Conservation (phyloP, 2,113 vertebrate genomes). For the Seriola rivoliana region DNA sequence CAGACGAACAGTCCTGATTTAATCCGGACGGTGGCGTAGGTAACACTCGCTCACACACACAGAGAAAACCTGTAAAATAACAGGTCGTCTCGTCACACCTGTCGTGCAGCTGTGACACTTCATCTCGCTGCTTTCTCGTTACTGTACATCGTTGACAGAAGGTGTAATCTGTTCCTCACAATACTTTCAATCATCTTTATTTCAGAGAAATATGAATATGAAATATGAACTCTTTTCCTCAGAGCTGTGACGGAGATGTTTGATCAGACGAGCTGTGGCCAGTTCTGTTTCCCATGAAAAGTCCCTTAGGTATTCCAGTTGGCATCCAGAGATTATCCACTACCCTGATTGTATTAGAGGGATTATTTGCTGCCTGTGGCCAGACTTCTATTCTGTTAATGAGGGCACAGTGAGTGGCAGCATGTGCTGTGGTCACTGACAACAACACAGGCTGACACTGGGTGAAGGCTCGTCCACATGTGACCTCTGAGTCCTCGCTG, state of each 20-base stretch:
- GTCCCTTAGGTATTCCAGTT: constrained; percentile 37
- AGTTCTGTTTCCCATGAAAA: constrained; percentile 27
- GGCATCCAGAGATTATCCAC: constrained; percentile 69
- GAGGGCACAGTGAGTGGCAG: constrained; percentile 18
- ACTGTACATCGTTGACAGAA: too few species aligned
- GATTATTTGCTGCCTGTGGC: constrained; percentile 66
- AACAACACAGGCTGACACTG: background rate
- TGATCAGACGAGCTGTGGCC: background rate
- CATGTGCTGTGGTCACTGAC: constrained; percentile 3
- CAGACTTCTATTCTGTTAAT: constrained; percentile 34
- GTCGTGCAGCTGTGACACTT: too few species aligned
- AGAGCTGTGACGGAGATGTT: background rate
- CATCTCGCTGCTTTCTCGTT: too few species aligned
- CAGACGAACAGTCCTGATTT: background rate
- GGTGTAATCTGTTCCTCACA: too few species aligned
- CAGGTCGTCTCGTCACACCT: too few species aligned
- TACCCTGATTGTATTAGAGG: constrained; percentile 67
- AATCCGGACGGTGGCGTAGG: background rate
- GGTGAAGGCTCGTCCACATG: background rate
- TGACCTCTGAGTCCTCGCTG: background rate
- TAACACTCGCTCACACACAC: too few species aligned
- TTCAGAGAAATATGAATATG: too few species aligned
- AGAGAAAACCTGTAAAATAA: background rate
- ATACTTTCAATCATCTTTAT: too few species aligned
- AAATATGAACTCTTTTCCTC: too few species aligned